These are phyloP conservation scores for Drosophila tripunctata DNA, from an alignment of 2,888 invertebrate genomes.

Conservation along the genomic window DNA sequence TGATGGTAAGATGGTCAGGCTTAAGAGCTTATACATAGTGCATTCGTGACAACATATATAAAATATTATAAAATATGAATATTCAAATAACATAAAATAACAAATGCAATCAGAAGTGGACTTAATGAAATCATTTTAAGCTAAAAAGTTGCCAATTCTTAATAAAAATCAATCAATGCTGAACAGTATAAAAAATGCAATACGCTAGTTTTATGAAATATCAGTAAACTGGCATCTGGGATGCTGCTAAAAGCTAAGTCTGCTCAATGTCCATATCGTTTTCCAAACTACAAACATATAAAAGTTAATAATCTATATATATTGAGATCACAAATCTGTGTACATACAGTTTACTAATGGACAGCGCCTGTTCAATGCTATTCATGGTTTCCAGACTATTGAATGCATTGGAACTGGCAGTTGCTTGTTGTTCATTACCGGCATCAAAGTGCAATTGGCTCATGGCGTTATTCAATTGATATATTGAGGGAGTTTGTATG, in stretches of 20 bases:
- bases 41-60: background rate
- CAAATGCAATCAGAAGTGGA: background rate
- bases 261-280: constrained; percentile 39
- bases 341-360: constrained; percentile 40
- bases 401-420: constrained; percentile 12
- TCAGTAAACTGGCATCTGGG: constrained; percentile 7
- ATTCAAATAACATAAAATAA: background rate
- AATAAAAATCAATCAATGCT: background rate
- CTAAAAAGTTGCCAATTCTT: background rate
- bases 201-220: constrained; percentile 12
- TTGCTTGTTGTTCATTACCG: background rate
- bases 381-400: constrained; percentile 35
- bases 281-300: constrained; percentile 43
- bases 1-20: background rate
- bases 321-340: background rate
- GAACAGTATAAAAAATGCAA: too few relatives aligned
- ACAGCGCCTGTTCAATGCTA: constrained; percentile 36
- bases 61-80: background rate
- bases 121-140: constrained; percentile 12
- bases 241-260: background rate
- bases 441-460: constrained; percentile 20
- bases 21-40: background rate
- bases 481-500: background rate
- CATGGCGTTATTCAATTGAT: constrained; percentile 38
- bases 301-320: background rate